Base-by-base conservation (phyloP, 2,888 invertebrate genomes). In the Drosophila colorata region DNA sequence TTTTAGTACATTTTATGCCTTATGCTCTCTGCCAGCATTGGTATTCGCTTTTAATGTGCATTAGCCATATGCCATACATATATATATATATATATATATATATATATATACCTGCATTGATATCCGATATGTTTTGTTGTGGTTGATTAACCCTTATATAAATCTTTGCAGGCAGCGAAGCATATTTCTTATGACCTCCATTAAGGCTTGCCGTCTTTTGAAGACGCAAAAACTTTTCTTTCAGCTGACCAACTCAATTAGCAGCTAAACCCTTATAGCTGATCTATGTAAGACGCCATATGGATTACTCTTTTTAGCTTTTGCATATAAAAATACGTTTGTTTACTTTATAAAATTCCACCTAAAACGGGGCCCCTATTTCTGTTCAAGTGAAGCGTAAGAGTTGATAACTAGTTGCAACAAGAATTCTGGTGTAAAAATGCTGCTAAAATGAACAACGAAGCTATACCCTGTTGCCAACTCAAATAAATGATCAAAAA, bases 141-240 rank as follows among this genome's bases (percentile, higher is more conserved):
- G 48, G 23, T 67, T 59, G 52, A 71, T 33, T 56, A 46, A 52
- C 51, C 20, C 43, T 44, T 49, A 40, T 63, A 40, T 56, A 40
- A 59, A 47, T 72, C 63, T 59, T 63, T 53, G 37, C 53, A 71
- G 13, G 58, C 71, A 72, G 66, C 49, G 49, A 46, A 49, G 25
- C 44, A 48, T 57, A 28, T 38, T 48, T 14, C 44, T 20, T 35
- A 43, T 37, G 46, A 65, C 65, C 71, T 38, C 43, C 23, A 14
- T 14, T 23, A 43, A 5, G 53, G 47, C 41, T 31, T 18, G 4
- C 16, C 53, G 44, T 41, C 37, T 47, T 43, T 37, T 51, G 63
- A 60, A 61, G 35, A 52, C 51, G 20, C 51, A 28, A n/a, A 49
- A 57, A 18, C 33, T 33, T 49, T 66, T 23, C 35, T 43, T 48